Evolutionary conservation across 2,797 vertebrate species (phyloP).

Genomic region (Calcarius lapponicus): DNA sequence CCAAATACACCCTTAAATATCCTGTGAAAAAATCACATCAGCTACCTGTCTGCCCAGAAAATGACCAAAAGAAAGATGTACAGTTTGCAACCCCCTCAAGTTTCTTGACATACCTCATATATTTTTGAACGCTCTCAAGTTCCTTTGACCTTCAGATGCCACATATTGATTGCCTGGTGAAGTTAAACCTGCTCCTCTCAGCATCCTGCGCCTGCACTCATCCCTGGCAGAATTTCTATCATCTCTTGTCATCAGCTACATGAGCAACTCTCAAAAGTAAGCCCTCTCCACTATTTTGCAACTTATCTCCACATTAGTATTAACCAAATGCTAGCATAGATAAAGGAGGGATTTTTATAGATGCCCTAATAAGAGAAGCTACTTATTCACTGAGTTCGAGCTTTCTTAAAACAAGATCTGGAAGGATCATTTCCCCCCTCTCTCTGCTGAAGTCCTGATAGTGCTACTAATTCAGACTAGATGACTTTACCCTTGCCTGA

Average conservation of each 20-base stretch:
- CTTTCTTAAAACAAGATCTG: constrained; percentile 44
- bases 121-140: background rate
- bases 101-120: constrained; percentile 15
- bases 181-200: constrained; percentile 35
- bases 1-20: background rate
- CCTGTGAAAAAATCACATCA: background rate
- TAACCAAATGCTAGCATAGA: constrained; percentile 43
- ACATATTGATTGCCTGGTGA: background rate
- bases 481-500: constrained; percentile 8
- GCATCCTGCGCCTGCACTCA: background rate
- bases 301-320: constrained; percentile 32
- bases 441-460: constrained; percentile 14
- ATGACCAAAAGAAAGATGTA: background rate
- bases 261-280: background rate
- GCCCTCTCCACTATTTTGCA: constrained; percentile 3
- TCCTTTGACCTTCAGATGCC: background rate
- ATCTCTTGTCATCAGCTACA: constrained; percentile 16
- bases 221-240: constrained; percentile 20
- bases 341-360: constrained; percentile 49
- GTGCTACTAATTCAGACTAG: constrained; percentile 18
- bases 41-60: constrained; percentile 4
- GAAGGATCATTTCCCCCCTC: constrained; percentile 19
- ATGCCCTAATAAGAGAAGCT: constrained; percentile 20
- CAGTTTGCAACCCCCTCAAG: background rate
- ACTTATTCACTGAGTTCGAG: constrained; percentile 15